Conservation (phyloP, 2,797 vertebrate species). For the Prionace glauca region DNA sequence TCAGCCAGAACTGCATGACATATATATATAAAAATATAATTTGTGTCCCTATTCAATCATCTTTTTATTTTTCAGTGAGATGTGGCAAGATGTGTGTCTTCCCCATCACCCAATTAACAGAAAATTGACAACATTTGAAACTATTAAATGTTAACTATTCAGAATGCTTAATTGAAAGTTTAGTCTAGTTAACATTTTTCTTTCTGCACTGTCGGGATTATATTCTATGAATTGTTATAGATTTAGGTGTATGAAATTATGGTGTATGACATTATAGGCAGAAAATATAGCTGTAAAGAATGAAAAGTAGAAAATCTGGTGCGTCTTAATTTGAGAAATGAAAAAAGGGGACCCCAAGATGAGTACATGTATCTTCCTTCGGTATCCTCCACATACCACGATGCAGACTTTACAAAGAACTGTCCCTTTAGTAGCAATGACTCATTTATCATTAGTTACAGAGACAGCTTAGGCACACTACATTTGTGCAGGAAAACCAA, state of each 20-base stretch:
- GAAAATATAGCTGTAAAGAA: neutral
- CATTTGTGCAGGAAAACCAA: neutral
- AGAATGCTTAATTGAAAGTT: neutral
- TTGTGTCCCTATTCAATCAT: neutral
- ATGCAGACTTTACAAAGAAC: neutral
- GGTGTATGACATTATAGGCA: neutral
- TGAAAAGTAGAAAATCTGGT: neutral
- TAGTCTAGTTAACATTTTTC: neutral
- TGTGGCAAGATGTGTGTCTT: neutral
- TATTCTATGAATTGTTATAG: no score
- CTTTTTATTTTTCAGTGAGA: neutral
- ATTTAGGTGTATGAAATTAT: neutral
- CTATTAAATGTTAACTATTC: neutral
- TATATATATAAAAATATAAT: neutral
- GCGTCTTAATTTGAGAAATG: conserved; percentile 6
- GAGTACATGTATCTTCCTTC: conserved; percentile 13
- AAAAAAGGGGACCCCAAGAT: neutral
- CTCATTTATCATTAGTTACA: neutral
- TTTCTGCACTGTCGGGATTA: no score
- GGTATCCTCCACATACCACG: conserved; percentile 7
- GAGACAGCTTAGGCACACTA: neutral
- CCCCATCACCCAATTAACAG: neutral
- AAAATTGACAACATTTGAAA: neutral
- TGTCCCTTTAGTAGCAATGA: neutral
- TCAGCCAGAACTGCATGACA: conserved; percentile 27